These are phyloP conservation scores for Osmerus eperlanus DNA, from an alignment of 2,113 vertebrate species.

Conservation along the genomic window DNA sequence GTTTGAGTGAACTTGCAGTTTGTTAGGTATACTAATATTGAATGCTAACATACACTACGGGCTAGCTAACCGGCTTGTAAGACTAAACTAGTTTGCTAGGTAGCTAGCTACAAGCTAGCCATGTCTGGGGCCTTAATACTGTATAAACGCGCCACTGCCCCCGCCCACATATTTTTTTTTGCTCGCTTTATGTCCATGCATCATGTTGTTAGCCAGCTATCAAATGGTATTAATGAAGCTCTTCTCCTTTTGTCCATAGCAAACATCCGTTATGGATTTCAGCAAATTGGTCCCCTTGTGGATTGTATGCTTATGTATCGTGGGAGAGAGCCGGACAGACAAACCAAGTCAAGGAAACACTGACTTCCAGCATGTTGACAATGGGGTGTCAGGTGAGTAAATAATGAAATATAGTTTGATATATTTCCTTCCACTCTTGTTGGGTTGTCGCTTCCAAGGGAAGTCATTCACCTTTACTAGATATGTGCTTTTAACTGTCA, in stretches of 20 bases:
- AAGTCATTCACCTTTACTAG: not conserved
- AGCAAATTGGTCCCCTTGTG: conserved; percentile 62
- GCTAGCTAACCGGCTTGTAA: no score
- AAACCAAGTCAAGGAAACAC: conserved; percentile 41
- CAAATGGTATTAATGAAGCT: not conserved
- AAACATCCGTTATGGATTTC: conserved; percentile 66
- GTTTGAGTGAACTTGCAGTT: no score
- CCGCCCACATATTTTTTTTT: no score
- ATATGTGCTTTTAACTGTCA: not conserved
- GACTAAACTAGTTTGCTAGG: no score
- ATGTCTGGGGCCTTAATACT: no score
- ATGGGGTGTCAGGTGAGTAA: conserved; percentile 59
- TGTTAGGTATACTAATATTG: no score
- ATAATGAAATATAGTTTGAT: not conserved
- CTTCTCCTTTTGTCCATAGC: conserved; percentile 25
- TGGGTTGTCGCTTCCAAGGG: not conserved
- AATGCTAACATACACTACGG: no score
- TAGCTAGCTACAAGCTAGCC: no score
- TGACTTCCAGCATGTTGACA: conserved; percentile 55
- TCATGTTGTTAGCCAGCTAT: no score
- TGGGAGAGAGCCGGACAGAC: conserved; percentile 59
- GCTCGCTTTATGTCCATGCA: no score
- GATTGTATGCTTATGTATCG: conserved; percentile 65
- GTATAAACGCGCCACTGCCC: no score
- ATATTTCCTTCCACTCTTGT: no score